Evolutionary conservation across 2,888 invertebrate species (phyloP), one percentile per base, ranked within the genome.

Genomic region (Brachyptera risi): DNA sequence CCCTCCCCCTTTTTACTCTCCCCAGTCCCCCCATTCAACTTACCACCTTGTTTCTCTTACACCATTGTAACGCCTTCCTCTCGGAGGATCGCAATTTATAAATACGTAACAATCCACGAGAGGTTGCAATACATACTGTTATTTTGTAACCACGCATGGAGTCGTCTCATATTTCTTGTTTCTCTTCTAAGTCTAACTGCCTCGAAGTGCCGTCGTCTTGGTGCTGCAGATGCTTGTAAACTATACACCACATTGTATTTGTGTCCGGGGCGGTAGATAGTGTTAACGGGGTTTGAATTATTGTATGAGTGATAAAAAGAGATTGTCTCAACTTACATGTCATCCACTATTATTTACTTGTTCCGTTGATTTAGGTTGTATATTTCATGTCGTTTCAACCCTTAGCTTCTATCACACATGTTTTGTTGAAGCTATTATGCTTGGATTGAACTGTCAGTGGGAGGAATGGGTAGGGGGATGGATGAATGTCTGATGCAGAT

Each of bases 51-150:
- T 17, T 37, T 37, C 54, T 54, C 17, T 54, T 54, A 11, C 49
- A 51, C 54, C 37, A 31, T 15, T 54, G 54, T 11, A 35, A 37
- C 38, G 19, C 54, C 38, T 24, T 27, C 31, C 17, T 31, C 17
- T 21, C 54, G 54, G 37, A 35, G 35, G 17, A 54, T 54, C 35
- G 54, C 54, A 54, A 54, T 54, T 54, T 54, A 54, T 54, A 54
- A 54, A 54, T 54, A 21, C 54, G 54, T 27, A 27, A 54, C 54
- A 54, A 54, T 35, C 31, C 54, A 15, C 15, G 31, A 7, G 31
- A 51, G 31, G n/a, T n/a, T 51, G 50, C 27, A 27, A 51, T 51
- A 54, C 54, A 51, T 17, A 51, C 47, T 24, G 17, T 44, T 44
- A 3, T 35, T 51, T 15, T 37, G 9, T n/a, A 19, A 37, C 54